Conservation (phyloP, 2,888 invertebrate species). For the Petrophora chlorosata region DNA sequence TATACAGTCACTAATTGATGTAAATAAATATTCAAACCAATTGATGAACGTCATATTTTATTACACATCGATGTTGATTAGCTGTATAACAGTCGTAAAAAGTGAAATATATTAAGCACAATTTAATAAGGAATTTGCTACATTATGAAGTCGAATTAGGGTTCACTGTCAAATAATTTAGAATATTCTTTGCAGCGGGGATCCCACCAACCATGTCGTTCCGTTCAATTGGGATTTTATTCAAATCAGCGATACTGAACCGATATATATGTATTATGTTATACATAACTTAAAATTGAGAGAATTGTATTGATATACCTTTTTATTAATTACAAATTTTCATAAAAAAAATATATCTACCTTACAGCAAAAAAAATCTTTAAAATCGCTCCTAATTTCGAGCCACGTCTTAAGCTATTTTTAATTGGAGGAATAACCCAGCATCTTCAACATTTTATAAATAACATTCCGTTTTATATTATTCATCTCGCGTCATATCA, state of each 20-base stretch:
- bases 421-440: too few relatives aligned
- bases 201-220: conserved; percentile 35
- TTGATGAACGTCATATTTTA: conserved; percentile 10
- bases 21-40: conserved; percentile 11
- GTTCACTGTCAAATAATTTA: conserved; percentile 46
- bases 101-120: conserved; percentile 16
- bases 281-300: conserved; percentile 30
- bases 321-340: neutral
- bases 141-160: conserved; percentile 35
- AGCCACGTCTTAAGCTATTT: too few relatives aligned
- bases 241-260: conserved; percentile 45
- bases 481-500: too few relatives aligned
- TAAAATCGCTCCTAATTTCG: too few relatives aligned
- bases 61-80: conserved; percentile 10
- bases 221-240: conserved; percentile 53
- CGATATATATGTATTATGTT: conserved; percentile 37
- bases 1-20: conserved; percentile 10
- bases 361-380: too few relatives aligned
- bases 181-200: conserved; percentile 41
- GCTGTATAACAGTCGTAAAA: conserved; percentile 20
- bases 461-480: too few relatives aligned
- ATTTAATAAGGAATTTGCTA: conserved; percentile 23
- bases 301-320: conserved; percentile 36
- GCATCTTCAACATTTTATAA: too few relatives aligned
- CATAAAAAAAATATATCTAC: too few relatives aligned